Base-by-base conservation (phyloP, 2,888 invertebrate genomes). In the Noctua janthe region DNA sequence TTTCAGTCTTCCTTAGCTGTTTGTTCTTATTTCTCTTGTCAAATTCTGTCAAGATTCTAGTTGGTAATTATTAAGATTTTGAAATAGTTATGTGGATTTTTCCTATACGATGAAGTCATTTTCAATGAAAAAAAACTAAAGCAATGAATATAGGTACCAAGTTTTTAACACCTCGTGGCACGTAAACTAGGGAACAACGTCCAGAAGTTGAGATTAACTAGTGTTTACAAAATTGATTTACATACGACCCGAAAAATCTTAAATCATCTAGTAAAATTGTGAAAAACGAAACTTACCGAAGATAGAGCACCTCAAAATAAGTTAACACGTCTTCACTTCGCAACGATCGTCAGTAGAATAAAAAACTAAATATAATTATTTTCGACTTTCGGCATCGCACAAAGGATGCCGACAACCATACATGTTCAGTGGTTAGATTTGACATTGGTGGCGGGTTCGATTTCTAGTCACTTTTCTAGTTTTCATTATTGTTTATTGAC, bases 341-440 rank as follows among this genome's bases (percentile, higher is more conserved):
- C 64, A 39, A 82, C 15, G 20, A 39, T 78, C 54, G n/a, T 29
- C 39, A 29, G 13, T 47, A 74, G 71, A 87, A 78, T 90, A 87
- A 80, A 74, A 76, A 7, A 3, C 1, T 51, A 72, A 74, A 23
- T n/a, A 56, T 71, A 56, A 15, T 64, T 39, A 71, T 84, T 84
- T 84, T 78, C 29, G 72, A 43, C 80, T 90, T 90, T 90, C 91
- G 90, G 90, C 88, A 71, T 74, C 43, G 72, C 64, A 47, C 90
- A 91, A 90, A 90, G 90, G 78, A 78, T 83, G 87, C 89, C 90
- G 89, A 69, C 79, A 80, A 74, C 43, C 17, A 6, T 29, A 2
- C 10, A 62, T 17, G 87, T 78, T 74, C 43, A 82, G 88, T 79
- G 71, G 76, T 84, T 83, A 83, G 13, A 73, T 15, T 17, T 17